Evolutionary conservation across 1,140 invertebrate genomes (phyloP), one percentile per base, ranked within the genome.

Genomic region (Phenacoccus solenopsis): DNA sequence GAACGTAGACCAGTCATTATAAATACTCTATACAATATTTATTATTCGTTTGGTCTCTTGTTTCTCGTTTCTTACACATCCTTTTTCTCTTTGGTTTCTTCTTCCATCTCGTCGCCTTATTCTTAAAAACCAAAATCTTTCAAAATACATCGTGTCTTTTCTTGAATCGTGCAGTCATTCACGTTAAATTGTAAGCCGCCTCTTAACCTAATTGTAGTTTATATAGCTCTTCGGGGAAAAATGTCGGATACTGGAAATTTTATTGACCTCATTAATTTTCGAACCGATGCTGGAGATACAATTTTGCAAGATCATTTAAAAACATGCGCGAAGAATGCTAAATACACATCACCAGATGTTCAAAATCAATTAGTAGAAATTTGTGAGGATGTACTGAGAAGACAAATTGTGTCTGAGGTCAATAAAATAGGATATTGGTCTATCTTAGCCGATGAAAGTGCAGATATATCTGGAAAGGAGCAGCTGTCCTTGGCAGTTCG

Each of bases 391-490:
- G n/a, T n/a, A n/a, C n/a, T n/a, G n/a, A n/a, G n/a, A n/a, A n/a
- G n/a, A n/a, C n/a, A n/a, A 12, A 71, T 76, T 69, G 68, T 76
- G 22, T 9, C 32, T 3, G 68, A 74, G 49, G 68, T 72, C 25
- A 76, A 75, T 69, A 24, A 74, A 70, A 69, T 73, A 30, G 28
- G 56, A 69, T 59, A 32, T 28, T 77, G 74, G 69, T 69, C 32
- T 71, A 67, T 74, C 22, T 64, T 77, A 64, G 73, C 76, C 35
- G 75, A 77, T 72, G 76, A 76, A 71, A 74, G 72, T 24, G 68
- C 68, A 27, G 76, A 77, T 71, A 75, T 77, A 67, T 30, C 74
- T 64, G 75, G 75, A 67, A 76, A 73, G 27, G 75, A 78, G 64
- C 75, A 77, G 57, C 68, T 77, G 12, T 77, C 76, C 7, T 70